These are phyloP conservation scores for Bradypodion ventrale DNA, from an alignment of 2,797 vertebrate genomes.

Conservation along the genomic window DNA sequence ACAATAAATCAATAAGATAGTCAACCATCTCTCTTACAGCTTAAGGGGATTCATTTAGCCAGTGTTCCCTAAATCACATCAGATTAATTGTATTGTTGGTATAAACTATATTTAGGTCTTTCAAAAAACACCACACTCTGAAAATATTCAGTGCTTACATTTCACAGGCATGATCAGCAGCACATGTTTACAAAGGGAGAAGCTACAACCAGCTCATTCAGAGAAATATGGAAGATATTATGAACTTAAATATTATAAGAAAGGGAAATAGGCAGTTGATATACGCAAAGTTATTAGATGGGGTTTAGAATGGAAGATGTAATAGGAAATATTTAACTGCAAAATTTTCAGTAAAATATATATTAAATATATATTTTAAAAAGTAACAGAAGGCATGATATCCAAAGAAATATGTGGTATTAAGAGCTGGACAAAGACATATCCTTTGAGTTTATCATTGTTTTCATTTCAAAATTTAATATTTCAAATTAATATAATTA, in stretches of 20 bases:
- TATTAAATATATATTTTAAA: background rate
- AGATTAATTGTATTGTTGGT: background rate
- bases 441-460: background rate
- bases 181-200: background rate
- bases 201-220: background rate
- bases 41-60: background rate
- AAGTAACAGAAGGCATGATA: background rate
- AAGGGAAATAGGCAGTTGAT: background rate
- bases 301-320: background rate
- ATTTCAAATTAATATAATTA: background rate
- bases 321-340: background rate
- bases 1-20: too few species aligned
- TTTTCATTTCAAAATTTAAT: background rate
- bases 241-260: background rate
- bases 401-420: background rate
- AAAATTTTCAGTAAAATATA: background rate
- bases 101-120: background rate
- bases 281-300: background rate
- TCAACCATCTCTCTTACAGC: background rate
- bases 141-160: background rate
- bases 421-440: background rate
- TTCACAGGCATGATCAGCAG: background rate
- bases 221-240: background rate
- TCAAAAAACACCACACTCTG: background rate
- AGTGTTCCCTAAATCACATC: background rate